phyloP scores from a whole-genome alignment of 1,140 invertebrate species.

The Temnothorax nylanderi region DNA sequence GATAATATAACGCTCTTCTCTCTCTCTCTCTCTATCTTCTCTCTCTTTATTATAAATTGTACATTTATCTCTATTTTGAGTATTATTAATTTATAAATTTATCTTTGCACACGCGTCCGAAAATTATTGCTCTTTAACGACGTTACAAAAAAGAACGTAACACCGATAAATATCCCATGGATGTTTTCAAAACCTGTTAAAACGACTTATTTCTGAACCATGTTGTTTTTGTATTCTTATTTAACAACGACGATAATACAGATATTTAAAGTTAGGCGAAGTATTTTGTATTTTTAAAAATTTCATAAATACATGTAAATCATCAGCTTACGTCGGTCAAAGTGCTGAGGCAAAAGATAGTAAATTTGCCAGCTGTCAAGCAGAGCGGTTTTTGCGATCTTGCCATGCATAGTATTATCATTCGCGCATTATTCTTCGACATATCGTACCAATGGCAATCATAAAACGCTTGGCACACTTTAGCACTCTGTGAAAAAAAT shows the following conservation, averaged over 20 bases:
- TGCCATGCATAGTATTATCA: conserved; percentile 68
- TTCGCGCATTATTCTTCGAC: conserved; percentile 56
- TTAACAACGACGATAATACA: background rate
- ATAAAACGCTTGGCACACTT: conserved; percentile 66
- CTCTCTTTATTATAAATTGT: conserved; percentile 3
- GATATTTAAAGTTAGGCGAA: background rate
- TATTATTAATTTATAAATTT: conserved; percentile 16
- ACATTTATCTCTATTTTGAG: conserved; percentile 29
- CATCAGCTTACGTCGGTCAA: conserved; percentile 66
- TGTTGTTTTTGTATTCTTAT: background rate
- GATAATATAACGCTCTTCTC: background rate
- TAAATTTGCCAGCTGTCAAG: conserved; percentile 73
- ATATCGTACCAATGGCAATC: conserved; percentile 68
- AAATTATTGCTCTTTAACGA: background rate
- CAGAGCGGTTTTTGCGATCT: conserved; percentile 70
- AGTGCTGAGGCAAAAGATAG: conserved; percentile 63
- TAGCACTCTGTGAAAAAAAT: conserved; percentile 58
- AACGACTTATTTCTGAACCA: background rate
- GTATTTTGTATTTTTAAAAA: background rate
- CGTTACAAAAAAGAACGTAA: conserved; percentile 65
- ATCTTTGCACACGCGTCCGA: background rate
- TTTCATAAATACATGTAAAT: background rate
- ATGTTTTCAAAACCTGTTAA: conserved; percentile 66
- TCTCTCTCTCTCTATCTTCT: background rate
- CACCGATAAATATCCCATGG: conserved; percentile 72